Conservation (phyloP, 2,888 invertebrate genomes). For the Xylota sylvarum region DNA sequence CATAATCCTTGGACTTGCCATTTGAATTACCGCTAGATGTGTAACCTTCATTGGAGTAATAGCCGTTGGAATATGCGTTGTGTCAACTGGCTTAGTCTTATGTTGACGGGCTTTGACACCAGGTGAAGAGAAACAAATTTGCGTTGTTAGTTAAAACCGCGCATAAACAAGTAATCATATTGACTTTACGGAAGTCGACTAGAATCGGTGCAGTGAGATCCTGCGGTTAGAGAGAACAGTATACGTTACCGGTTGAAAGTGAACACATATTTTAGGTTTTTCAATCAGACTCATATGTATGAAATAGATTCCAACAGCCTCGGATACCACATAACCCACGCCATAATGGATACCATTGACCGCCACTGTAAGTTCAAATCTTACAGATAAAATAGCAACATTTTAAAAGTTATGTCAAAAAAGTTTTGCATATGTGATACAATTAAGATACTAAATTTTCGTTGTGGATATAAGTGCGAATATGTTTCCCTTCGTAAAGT, state of each 20-base stretch:
- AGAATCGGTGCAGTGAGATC: background rate
- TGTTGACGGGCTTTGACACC: constrained; percentile 21
- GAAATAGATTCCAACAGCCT: background rate
- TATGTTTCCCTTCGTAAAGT: too few relatives aligned
- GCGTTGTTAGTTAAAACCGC: background rate
- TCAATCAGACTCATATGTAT: background rate
- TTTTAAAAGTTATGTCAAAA: too few relatives aligned
- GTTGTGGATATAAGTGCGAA: too few relatives aligned
- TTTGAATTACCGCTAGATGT: constrained; percentile 73
- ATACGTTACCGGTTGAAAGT: background rate
- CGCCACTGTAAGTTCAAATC: background rate
- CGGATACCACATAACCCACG: background rate
- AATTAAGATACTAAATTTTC: too few relatives aligned
- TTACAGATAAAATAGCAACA: too few relatives aligned
- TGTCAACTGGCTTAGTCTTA: constrained; percentile 18
- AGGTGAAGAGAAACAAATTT: constrained; percentile 4
- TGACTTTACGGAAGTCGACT: constrained; percentile 7
- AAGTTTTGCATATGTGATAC: too few relatives aligned
- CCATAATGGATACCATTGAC: background rate
- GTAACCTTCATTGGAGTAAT: constrained; percentile 46
- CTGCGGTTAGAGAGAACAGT: background rate
- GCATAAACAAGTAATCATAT: background rate
- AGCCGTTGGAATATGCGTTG: constrained; percentile 32
- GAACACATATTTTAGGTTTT: background rate
- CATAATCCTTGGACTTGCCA: constrained; percentile 79